phyloP scores from a whole-genome alignment of 2,888 invertebrate species.

The Drosophila sordidula region DNA sequence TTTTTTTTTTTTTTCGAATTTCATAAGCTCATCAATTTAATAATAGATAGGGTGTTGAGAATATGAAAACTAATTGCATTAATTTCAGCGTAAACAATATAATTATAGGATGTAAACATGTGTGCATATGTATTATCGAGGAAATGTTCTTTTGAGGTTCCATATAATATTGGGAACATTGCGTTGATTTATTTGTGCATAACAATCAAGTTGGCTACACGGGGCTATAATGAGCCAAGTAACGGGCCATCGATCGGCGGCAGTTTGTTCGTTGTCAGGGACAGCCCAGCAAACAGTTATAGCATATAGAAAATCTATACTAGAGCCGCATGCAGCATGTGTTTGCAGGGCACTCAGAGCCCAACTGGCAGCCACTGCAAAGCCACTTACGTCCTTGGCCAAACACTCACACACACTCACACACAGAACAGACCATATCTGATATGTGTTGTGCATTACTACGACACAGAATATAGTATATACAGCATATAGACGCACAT shows the following conservation, averaged over 20 bases:
- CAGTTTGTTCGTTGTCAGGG: slow-evolving; percentile 51
- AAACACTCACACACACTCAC: slow-evolving; percentile 17
- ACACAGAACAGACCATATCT: slow-evolving; percentile 7
- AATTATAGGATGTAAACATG: background rate
- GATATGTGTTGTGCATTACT: slow-evolving; percentile 8
- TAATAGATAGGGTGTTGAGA: background rate
- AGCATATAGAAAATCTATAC: background rate
- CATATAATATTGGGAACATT: too few relatives aligned
- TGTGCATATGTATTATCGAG: background rate
- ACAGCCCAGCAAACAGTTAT: slow-evolving; percentile 26
- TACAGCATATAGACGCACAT: background rate
- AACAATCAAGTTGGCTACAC: slow-evolving; percentile 1
- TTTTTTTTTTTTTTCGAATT: background rate
- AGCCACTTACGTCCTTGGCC: slow-evolving; percentile 44
- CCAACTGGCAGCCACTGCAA: slow-evolving; percentile 30
- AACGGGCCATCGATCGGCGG: slow-evolving; percentile 53
- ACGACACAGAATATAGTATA: background rate
- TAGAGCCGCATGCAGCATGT: slow-evolving; percentile 18
- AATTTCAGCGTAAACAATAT: background rate
- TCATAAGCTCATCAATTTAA: background rate
- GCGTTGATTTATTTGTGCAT: too few relatives aligned
- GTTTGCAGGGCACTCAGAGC: slow-evolving; percentile 55
- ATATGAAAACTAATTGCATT: background rate
- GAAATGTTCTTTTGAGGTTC: too few relatives aligned
- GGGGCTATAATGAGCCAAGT: slow-evolving; percentile 6